Evolutionary conservation across 2,888 invertebrate genomes (phyloP).

Genomic region (Orchestes rusci): DNA sequence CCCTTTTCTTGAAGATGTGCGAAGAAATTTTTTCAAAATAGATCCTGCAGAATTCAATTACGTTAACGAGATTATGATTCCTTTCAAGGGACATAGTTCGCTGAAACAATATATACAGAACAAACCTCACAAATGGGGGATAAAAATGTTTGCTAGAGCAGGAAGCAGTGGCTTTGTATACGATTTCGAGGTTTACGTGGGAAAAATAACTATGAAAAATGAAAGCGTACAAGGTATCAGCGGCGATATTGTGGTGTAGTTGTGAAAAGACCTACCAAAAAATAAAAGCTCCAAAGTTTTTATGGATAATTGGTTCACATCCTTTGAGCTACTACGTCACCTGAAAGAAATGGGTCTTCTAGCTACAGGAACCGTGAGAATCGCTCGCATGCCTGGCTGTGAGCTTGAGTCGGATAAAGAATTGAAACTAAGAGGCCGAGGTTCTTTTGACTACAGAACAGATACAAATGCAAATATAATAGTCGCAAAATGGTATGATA

Average conservation of each 20-base stretch:
- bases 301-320: slow-evolving; percentile 3
- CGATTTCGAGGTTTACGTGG: neutral
- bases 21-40: neutral
- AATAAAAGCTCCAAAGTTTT: slow-evolving; percentile 3
- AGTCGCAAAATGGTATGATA: neutral
- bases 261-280: neutral
- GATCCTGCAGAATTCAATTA: slow-evolving; percentile 2
- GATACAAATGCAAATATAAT: neutral
- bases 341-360: slow-evolving; percentile 3
- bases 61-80: neutral
- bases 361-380: slow-evolving; percentile 2
- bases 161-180: neutral
- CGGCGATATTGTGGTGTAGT: slow-evolving; percentile 3
- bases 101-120: neutral
- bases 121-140: slow-evolving; percentile 2
- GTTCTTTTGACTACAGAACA: slow-evolving; percentile 1
- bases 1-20: neutral
- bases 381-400: slow-evolving; percentile 3
- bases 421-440: slow-evolving; percentile 3
- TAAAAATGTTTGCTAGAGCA: neutral
- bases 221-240: neutral
- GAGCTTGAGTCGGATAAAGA: slow-evolving; percentile 4
- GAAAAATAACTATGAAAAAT: neutral
- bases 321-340: neutral
- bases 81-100: neutral